Base-by-base conservation (phyloP, 2,113 vertebrate species). In the Triplophysa siluroides region DNA sequence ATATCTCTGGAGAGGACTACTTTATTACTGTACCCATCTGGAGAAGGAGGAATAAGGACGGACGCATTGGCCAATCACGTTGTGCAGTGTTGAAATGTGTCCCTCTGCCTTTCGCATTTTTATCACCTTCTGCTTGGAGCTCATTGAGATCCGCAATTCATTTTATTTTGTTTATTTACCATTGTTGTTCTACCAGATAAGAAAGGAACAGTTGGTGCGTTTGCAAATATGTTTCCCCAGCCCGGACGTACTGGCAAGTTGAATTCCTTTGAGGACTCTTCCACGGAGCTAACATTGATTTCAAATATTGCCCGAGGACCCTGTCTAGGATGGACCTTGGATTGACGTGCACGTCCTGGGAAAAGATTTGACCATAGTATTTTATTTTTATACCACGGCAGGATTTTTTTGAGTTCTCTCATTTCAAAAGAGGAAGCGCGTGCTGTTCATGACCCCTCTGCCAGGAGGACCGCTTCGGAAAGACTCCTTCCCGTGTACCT, bases 51-150 rank as follows among this genome's bases (percentile, higher is more conserved):
- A 84, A 80, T 45, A 82, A 86, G 83, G 86, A 88, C 72, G 65
- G 83, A 89, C 83, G 85, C 79, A 84, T 80, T 84, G 84, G 88
- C 66, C 80, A 83, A 90, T 91, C 90, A 90, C 90, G 91, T 91
- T 81, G 86, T 76, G 81, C 86, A 86, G 87, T 88, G 79, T 90
- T 85, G 86, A 90, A 90, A 86, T 82, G 86, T 86, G 88, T 89
- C 88, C 83, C 85, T 86, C 86, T 84, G 84, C 79, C 78, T 88
- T 80, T 76, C 83, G 64, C 68, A 84, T 87, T 78, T 89, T 81
- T 73, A 78, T 88, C 82, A 78, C 77, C 21, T 60, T 81, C 78
- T 66, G 83, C 83, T 76, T 74, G 82, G 78, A 82, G 79, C 83
- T 87, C 88, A 78, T 85, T 74, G 0, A 60, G 79, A 81, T 78